Conservation (phyloP, 2,797 vertebrate species). For the Etheostoma nigrum region DNA sequence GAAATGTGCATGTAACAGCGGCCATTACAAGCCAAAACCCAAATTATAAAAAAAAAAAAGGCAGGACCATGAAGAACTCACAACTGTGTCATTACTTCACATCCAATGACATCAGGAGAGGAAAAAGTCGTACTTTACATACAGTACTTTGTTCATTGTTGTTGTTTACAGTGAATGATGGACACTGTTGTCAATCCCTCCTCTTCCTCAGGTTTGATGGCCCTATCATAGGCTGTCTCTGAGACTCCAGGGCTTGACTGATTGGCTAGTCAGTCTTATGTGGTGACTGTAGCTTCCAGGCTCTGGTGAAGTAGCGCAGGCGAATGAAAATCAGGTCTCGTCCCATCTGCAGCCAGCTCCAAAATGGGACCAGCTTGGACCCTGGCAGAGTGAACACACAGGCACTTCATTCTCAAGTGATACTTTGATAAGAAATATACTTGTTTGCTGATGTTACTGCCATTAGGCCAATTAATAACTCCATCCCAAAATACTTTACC, state of each 20-base stretch:
- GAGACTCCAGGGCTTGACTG: slow-evolving; percentile 30
- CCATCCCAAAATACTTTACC: not conserved
- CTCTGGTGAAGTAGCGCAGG: slow-evolving; percentile 94
- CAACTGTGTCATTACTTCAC: slow-evolving; percentile 44
- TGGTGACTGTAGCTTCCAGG: slow-evolving; percentile 90
- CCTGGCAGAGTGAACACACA: slow-evolving; percentile 81
- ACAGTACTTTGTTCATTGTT: slow-evolving; percentile 18
- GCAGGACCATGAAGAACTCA: slow-evolving; percentile 43
- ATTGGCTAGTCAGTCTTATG: slow-evolving; percentile 85
- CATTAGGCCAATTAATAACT: not conserved
- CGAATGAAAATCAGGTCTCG: slow-evolving; percentile 95
- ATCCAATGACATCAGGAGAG: slow-evolving; percentile 18
- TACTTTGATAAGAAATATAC: slow-evolving; percentile 9
- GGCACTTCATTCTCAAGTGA: slow-evolving; percentile 11
- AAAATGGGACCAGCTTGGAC: slow-evolving; percentile 97
- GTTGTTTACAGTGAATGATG: slow-evolving; percentile 34
- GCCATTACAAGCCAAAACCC: slow-evolving; percentile 58
- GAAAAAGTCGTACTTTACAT: slow-evolving; percentile 8
- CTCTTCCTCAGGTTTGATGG: slow-evolving; percentile 44
- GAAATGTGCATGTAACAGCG: slow-evolving; percentile 47
- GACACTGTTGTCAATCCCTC: slow-evolving; percentile 48
- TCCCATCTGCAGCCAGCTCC: slow-evolving; percentile 99
- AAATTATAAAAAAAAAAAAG: slow-evolving; percentile 34
- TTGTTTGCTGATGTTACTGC: slow-evolving; percentile 2
- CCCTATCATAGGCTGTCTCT: slow-evolving; percentile 48